Evolutionary conservation across 1,140 invertebrate genomes (phyloP).

Genomic region (Zaprionus nigranus): DNA sequence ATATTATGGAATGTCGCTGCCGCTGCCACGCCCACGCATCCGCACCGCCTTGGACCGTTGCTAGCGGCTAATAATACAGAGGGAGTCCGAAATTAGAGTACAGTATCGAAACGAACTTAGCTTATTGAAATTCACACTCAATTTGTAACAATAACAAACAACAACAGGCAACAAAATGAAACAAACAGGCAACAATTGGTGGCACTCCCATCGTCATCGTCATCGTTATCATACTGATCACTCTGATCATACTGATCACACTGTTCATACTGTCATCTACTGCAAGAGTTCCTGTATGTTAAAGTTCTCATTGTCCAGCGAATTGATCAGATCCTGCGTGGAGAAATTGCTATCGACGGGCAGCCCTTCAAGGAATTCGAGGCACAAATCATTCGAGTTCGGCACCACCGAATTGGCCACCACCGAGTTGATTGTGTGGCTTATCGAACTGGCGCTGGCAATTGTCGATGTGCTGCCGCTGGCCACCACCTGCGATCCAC

Average conservation of each 20-base stretch:
- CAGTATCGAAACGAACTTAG: conserved; percentile 61
- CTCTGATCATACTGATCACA: not conserved
- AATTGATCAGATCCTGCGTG: conserved; percentile 91
- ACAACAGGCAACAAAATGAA: conserved; percentile 76
- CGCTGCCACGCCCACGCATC: conserved; percentile 64
- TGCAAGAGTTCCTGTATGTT: conserved; percentile 81
- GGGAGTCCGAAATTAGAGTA: conserved; percentile 69
- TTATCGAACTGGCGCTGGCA: conserved; percentile 84
- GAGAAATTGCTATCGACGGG: conserved; percentile 90
- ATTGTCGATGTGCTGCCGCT: conserved; percentile 63
- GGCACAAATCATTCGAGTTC: conserved; percentile 89
- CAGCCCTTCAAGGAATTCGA: conserved; percentile 92
- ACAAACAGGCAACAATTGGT: conserved; percentile 68
- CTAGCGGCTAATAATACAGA: conserved; percentile 58
- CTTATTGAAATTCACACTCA: conserved; percentile 71
- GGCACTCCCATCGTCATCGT: conserved; percentile 6
- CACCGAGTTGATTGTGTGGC: conserved; percentile 85
- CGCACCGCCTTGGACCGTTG: conserved; percentile 67
- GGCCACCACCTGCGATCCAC: conserved; percentile 32
- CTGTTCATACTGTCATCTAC: conserved; percentile 34
- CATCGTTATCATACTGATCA: not conserved
- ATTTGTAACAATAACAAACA: conserved; percentile 72
- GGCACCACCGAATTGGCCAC: conserved; percentile 86
- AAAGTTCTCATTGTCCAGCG: conserved; percentile 84
- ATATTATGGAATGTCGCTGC: conserved; percentile 66